Evolutionary conservation across 2,113 vertebrate species (phyloP), one percentile per base, ranked within the genome.

Genomic region (Callorhinus ursinus): DNA sequence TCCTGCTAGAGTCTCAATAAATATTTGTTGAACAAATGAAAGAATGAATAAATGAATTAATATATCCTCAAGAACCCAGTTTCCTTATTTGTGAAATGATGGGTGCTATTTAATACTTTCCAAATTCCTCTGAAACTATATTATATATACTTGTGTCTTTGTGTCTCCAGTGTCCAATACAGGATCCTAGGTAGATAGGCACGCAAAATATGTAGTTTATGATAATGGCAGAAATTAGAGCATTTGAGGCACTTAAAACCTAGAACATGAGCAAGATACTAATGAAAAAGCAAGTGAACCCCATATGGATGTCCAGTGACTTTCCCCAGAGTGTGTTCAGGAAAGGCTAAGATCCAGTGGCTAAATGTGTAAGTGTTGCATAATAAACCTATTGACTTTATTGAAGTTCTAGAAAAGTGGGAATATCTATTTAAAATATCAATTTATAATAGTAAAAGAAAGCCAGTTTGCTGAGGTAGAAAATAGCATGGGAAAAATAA

Each of bases 31-130:
- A 71, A 33, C 42, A 26, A 89, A 79, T 88, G 18, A 82, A 81
- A 72, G 51, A 87, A 83, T 65, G 5, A 83, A 36, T 82, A 63
- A 82, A 53, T 63, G 18, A 65, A 72, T 88, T 31, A 71, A 63
- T 42, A 1, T 84, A 79, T 59, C 31, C 4, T 72, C 49, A 83
- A 83, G 69, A 83, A 82, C 10, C 26, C 49, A 28, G 6, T 74
- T 74, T 88, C 18, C 71, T 28, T 24, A 59, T 88, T 67, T 67
- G 21, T 95, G 85, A 95, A 94, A 39, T 42, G 82, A 81, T 79
- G 33, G 2, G 6, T 67, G 7, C n/a, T 49, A 46, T 21, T 87
- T 92, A 76, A 76, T 96, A 51, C 61, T 51, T 33, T 69, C n/a
- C 33, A 88, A 96, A 84, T 93, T 4, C 13, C 3, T 79, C 39